A percentile compares a stretch with the other conserved stretches of the same genome.
phyloP scores from a whole-genome alignment of 2,888 invertebrate species.

The Drosophila putrida region DNA sequence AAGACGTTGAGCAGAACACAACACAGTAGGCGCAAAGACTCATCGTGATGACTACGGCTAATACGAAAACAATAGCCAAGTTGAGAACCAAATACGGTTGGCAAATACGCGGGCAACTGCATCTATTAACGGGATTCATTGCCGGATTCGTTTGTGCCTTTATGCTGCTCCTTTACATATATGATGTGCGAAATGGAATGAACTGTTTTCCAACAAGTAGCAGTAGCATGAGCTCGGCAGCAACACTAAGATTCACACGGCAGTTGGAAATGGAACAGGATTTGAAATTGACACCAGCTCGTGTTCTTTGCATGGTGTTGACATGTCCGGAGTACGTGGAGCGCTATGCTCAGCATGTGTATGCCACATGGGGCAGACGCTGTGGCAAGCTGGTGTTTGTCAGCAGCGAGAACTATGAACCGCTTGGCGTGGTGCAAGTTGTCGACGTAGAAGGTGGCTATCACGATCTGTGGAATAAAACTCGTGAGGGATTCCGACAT shows the following conservation, averaged over 20 bases:
- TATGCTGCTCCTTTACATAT: slow-evolving; percentile 62
- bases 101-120: slow-evolving; percentile 59
- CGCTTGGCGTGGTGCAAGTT: slow-evolving; percentile 92
- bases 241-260: neutral
- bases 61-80: slow-evolving; percentile 19
- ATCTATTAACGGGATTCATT: slow-evolving; percentile 71
- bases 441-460: slow-evolving; percentile 92
- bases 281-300: slow-evolving; percentile 86
- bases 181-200: slow-evolving; percentile 44
- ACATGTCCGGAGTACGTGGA: slow-evolving; percentile 95
- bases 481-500: slow-evolving; percentile 95
- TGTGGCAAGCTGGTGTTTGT: slow-evolving; percentile 94
- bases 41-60: slow-evolving; percentile 41
- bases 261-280: slow-evolving; percentile 84
- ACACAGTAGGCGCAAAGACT: slow-evolving; percentile 12
- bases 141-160: slow-evolving; percentile 77
- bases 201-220: slow-evolving; percentile 40
- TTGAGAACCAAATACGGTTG: slow-evolving; percentile 6
- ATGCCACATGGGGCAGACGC: slow-evolving; percentile 96
- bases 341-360: slow-evolving; percentile 94
- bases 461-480: slow-evolving; percentile 97
- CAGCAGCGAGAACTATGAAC: slow-evolving; percentile 90
- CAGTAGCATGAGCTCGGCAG: neutral
- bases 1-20: slow-evolving; percentile 65
- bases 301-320: slow-evolving; percentile 98